A percentile compares a stretch with the other conserved stretches of the same genome.
phyloP scores from a whole-genome alignment of 2,888 invertebrate genomes.

The Lapara coniferarum region DNA sequence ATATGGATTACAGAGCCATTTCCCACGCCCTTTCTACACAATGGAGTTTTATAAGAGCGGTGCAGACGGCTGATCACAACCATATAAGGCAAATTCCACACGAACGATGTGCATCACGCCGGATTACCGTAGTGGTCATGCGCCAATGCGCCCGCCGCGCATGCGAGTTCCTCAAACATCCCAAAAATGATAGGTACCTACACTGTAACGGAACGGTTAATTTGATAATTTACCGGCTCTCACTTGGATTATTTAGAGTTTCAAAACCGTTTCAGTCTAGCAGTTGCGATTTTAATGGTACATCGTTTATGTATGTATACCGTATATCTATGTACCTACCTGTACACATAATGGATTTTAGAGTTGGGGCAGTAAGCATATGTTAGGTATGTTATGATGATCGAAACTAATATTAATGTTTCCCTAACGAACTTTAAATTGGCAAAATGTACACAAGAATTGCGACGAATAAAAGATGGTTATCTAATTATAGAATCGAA shows the following conservation, averaged over 20 bases:
- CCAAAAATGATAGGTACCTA: conserved; percentile 31
- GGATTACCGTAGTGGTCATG: conserved; percentile 54
- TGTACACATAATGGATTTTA: too few species aligned
- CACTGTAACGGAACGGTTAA: conserved; percentile 52
- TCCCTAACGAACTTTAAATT: too few species aligned
- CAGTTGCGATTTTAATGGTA: not conserved
- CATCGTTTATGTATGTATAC: not conserved
- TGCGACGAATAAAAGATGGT: too few species aligned
- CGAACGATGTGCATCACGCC: conserved; percentile 53
- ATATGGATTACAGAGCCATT: conserved; percentile 59
- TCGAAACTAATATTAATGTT: too few species aligned
- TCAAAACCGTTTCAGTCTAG: conserved; percentile 23
- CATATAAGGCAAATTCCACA: conserved; percentile 76
- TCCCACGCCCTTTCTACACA: conserved; percentile 62
- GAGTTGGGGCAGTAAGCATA: not conserved
- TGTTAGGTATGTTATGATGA: not conserved
- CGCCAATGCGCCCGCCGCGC: conserved; percentile 38
- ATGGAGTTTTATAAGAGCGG: conserved; percentile 51
- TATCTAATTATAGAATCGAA: too few species aligned
- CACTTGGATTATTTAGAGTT: conserved; percentile 39
- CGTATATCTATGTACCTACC: too few species aligned
- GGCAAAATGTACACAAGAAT: too few species aligned
- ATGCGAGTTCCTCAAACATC: conserved; percentile 30
- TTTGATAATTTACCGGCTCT: conserved; percentile 52
- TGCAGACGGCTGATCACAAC: conserved; percentile 45